A percentile compares a stretch with the other conserved stretches of the same genome.
phyloP scores from a whole-genome alignment of 2,797 vertebrate genomes.

The Enteromius radiatus region DNA sequence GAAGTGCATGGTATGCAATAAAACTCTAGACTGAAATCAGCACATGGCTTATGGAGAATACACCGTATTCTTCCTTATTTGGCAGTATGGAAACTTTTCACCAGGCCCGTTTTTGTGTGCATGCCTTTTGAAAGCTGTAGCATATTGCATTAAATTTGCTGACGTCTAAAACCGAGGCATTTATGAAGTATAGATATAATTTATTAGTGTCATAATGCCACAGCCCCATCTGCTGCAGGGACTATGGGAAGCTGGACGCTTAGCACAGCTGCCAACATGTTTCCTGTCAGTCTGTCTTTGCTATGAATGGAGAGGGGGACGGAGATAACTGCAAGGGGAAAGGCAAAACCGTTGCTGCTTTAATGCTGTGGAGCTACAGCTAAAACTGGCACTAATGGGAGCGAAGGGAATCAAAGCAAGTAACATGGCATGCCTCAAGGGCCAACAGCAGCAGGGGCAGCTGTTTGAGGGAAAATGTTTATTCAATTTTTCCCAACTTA shows the following conservation, averaged over 20 bases:
- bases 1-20: slow-evolving; percentile 28
- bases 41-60: slow-evolving; percentile 6
- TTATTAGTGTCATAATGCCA: slow-evolving; percentile 83
- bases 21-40: slow-evolving; percentile 37
- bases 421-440: slow-evolving; percentile 9
- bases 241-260: slow-evolving; percentile 80
- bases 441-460: not conserved
- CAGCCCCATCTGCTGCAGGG: slow-evolving; percentile 83
- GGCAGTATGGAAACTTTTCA: not conserved
- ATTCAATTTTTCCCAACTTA: not conserved
- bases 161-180: slow-evolving; percentile 61
- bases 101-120: not conserved
- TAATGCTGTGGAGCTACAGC: slow-evolving; percentile 16
- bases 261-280: slow-evolving; percentile 80
- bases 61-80: not conserved
- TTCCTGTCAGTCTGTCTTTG: slow-evolving; percentile 76
- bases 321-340: slow-evolving; percentile 50
- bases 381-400: slow-evolving; percentile 7
- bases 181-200: slow-evolving; percentile 83
- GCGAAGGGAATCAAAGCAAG: slow-evolving; percentile 14
- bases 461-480: not conserved
- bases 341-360: slow-evolving; percentile 12
- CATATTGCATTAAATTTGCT: slow-evolving; percentile 55
- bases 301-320: slow-evolving; percentile 51
- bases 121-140: slow-evolving; percentile 13